Evolutionary conservation across 2,113 vertebrate species (phyloP), one percentile per base, ranked within the genome.

Genomic region (Xenopus laevis): DNA sequence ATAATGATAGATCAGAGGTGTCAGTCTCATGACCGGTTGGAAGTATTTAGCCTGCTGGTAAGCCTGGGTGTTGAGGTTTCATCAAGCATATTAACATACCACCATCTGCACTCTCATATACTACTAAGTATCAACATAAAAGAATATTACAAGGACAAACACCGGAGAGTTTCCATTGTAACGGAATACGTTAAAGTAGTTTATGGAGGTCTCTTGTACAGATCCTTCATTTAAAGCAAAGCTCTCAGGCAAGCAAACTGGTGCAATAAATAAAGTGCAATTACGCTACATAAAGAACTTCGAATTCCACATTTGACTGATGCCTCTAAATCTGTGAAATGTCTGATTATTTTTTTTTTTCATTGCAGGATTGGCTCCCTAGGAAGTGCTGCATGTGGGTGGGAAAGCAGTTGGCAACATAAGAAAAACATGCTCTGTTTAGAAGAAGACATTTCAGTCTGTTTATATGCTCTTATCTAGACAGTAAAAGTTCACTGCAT

Each of bases 201-300:
- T 47, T 15, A 60, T 21, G 2, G 15, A 23, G 65, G 20, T n/a
- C 44, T 23, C 21, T 10, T 50, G 40, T 50, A 20, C 52, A 18
- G 44, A 65, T 44, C 45, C 17, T 65, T 7, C 63, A 65, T 44
- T 46, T 46, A 40, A 65, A 65, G 40, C 13, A 45, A 64, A 44
- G 40, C 20, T n/a, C 20, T 47, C 18, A 67, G 65, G 10, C 23
- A 33, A 10, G 15, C 21, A 18, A 47, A 50, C 17, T 46, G 40
- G 65, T 67, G 12, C 40, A 21, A 67, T 27, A 47, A 50, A 13
- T 16, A 23, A 67, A 18, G 65, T 17, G 20, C 63, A 65, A 17
- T n/a, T 45, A 65, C 63, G 13, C 46, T 20, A 15, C 4, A 52
- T 21, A 21, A 45, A 23, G 45, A n/a, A 13, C 40, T 13, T 20